These are phyloP conservation scores for Oriolus oriolus DNA, from an alignment of 2,113 vertebrate species.

Conservation along the genomic window DNA sequence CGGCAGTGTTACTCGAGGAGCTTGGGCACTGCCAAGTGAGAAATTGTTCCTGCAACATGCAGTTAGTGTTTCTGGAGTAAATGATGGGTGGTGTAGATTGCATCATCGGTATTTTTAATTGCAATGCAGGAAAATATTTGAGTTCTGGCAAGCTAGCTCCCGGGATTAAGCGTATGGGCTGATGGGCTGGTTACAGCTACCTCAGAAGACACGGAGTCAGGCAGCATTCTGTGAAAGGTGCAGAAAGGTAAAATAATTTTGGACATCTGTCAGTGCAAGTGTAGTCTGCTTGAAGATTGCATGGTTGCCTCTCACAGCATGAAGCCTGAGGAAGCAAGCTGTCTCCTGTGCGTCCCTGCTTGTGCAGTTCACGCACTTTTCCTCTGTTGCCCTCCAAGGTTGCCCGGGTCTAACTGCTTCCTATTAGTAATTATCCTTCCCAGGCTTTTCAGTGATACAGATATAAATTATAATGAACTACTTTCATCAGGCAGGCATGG, in stretches of 20 bases:
- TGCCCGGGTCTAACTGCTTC: not conserved
- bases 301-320: not conserved
- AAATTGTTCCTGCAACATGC: not conserved
- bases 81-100: not conserved
- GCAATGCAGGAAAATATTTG: not conserved
- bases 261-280: not conserved
- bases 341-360: not conserved
- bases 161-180: fast-evolving
- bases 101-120: constrained; percentile 33
- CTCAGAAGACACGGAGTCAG: not conserved
- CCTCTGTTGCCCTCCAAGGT: not conserved
- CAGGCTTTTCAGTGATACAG: not conserved
- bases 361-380: not conserved
- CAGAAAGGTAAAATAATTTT: not conserved
- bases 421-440: not conserved
- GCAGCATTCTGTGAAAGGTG: not conserved
- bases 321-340: not conserved
- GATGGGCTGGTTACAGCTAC: not conserved
- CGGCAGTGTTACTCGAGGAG: not conserved
- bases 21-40: not conserved
- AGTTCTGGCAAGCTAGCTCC: not conserved
- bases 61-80: not conserved
- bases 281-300: not conserved
- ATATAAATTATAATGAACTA: not conserved
- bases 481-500: not conserved